Evolutionary conservation across 2,797 vertebrate species (phyloP).

Genomic region (Malurus splendens): DNA sequence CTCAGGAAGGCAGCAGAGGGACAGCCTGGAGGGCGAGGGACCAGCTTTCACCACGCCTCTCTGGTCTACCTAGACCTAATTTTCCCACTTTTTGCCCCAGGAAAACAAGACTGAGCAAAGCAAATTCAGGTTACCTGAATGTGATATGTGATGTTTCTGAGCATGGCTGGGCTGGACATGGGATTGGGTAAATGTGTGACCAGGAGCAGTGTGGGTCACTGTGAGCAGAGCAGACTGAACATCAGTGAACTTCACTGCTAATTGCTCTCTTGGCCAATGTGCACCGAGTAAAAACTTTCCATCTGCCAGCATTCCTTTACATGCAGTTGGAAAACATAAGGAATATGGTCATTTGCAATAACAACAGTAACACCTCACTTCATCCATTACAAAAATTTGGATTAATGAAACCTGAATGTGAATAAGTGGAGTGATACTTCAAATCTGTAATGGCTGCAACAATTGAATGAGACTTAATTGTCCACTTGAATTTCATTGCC

Average conservation of each 20-base stretch:
- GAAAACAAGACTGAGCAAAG: neutral
- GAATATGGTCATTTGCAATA: neutral
- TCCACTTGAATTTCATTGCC: neutral
- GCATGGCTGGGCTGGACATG: too few species aligned
- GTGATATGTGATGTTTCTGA: neutral
- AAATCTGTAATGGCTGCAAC: neutral
- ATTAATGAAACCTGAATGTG: slow-evolving; percentile 20
- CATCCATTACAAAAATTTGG: slow-evolving; percentile 10
- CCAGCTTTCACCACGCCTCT: accelerated
- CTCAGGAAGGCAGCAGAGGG: neutral
- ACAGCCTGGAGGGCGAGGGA: neutral
- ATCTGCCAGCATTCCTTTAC: neutral
- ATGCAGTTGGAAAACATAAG: neutral
- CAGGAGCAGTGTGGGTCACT: neutral
- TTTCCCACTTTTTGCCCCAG: accelerated
- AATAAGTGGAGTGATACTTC: neutral
- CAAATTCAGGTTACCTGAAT: neutral
- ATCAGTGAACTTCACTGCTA: neutral
- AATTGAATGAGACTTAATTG: slow-evolving; percentile 5
- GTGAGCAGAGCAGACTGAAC: neutral
- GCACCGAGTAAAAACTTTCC: neutral
- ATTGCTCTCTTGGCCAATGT: neutral
- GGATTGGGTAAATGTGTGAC: too few species aligned
- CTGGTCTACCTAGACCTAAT: neutral
- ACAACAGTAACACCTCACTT: neutral